Conservation (phyloP, 2,797 vertebrate species). For the Knipowitschia caucasica region DNA sequence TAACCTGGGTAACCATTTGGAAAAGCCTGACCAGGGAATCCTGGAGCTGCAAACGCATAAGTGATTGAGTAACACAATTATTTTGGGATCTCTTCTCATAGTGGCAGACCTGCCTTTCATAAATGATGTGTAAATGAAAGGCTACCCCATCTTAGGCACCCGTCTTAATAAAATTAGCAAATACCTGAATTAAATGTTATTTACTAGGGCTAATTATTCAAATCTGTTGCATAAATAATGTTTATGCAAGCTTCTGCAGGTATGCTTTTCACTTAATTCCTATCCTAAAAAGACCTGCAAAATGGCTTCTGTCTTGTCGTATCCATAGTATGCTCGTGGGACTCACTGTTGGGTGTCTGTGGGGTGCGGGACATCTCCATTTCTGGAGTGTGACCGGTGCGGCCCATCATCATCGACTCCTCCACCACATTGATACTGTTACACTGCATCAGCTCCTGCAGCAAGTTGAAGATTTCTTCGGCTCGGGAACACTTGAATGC, state of each 20-base stretch:
- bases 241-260: neutral
- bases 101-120: no score
- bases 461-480: slow-evolving; percentile 96
- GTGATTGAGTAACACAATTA: neutral
- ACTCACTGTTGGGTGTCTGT: slow-evolving; percentile 84
- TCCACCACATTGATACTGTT: slow-evolving; percentile 98
- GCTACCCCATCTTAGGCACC: neutral
- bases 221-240: slow-evolving; percentile 2
- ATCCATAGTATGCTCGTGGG: slow-evolving; percentile 18
- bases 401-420: slow-evolving; percentile 89
- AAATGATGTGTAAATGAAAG: neutral
- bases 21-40: slow-evolving; percentile 86
- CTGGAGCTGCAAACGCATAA: slow-evolving; percentile 76
- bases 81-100: no score
- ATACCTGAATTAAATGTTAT: neutral
- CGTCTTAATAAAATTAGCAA: neutral
- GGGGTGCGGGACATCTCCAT: slow-evolving; percentile 83
- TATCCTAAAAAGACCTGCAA: slow-evolving; percentile 19
- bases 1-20: slow-evolving; percentile 94
- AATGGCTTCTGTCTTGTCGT: slow-evolving; percentile 9
- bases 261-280: slow-evolving; percentile 20
- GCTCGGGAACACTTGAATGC: slow-evolving; percentile 97
- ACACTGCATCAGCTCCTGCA: slow-evolving; percentile 98
- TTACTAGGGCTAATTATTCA: neutral
- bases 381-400: slow-evolving; percentile 83